These are phyloP conservation scores for Rhipidura dahli DNA, from an alignment of 2,113 vertebrate species.

Conservation along the genomic window DNA sequence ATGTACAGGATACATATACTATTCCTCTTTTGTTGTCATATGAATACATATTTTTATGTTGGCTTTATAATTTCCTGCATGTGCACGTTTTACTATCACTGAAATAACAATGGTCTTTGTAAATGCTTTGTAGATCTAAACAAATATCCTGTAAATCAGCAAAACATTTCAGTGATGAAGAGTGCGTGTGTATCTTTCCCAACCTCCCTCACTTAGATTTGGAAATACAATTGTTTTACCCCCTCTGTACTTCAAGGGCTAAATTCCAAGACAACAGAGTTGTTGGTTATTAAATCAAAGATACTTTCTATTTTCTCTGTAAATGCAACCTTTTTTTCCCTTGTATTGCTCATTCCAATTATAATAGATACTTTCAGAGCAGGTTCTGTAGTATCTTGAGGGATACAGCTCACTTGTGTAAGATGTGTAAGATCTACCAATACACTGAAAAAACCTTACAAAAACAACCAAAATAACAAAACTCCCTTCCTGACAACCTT, in stretches of 20 bases:
- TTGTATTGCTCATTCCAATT: not conserved
- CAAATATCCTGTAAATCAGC: not conserved
- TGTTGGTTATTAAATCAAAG: not conserved
- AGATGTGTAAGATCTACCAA: not conserved
- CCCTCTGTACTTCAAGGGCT: not conserved
- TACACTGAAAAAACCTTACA: not conserved
- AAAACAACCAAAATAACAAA: not conserved
- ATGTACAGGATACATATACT: not conserved
- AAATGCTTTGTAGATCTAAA: not conserved
- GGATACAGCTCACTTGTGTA: not conserved
- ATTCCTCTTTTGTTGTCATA: not conserved
- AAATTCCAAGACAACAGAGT: not conserved
- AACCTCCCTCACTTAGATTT: not conserved
- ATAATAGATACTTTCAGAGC: not conserved
- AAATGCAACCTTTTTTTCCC: not conserved
- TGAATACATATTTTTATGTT: not conserved
- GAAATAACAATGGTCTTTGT: not conserved
- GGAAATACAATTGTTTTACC: not conserved
- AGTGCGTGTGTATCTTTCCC: accelerated
- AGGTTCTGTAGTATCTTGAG: not conserved
- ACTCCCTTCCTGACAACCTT: not conserved
- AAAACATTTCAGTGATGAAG: not conserved
- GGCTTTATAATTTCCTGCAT: not conserved
- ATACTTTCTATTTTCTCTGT: not conserved
- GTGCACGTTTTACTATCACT: not conserved